Evolutionary conservation across 2,797 vertebrate species (phyloP).

Genomic region (Sylvia borin): DNA sequence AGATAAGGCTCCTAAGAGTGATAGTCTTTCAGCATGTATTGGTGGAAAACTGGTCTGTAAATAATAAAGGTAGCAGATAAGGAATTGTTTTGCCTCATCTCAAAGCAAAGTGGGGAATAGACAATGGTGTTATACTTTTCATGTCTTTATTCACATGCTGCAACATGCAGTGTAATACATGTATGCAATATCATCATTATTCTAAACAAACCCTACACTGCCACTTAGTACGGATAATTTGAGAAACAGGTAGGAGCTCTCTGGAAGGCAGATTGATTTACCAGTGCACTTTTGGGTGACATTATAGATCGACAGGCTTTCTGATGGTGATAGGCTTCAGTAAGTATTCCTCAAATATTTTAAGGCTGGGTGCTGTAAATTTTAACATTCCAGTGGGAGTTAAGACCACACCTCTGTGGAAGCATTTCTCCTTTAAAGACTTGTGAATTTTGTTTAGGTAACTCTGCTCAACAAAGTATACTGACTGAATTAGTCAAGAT

Average conservation of each 20-base stretch:
- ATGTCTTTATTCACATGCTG: neutral
- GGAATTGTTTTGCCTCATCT: neutral
- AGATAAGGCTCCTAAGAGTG: neutral
- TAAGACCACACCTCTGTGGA: neutral
- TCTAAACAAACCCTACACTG: neutral
- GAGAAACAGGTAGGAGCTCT: neutral
- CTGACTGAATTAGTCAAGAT: neutral
- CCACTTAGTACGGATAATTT: neutral
- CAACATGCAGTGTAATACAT: neutral
- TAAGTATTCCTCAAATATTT: neutral
- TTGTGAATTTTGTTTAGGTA: neutral
- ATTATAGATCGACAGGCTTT: fast-evolving
- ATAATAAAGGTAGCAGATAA: neutral
- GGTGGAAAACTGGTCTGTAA: neutral
- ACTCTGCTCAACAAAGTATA: neutral
- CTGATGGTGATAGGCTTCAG: neutral
- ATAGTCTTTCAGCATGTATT: neutral
- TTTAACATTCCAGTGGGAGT: neutral
- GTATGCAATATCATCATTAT: neutral
- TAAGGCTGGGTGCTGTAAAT: neutral
- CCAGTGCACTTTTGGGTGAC: neutral
- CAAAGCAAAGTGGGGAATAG: neutral
- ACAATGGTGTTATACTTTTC: neutral
- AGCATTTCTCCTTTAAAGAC: neutral
- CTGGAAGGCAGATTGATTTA: neutral